Conservation (phyloP, 2,888 invertebrate genomes). For the Dasypogon diadema region DNA sequence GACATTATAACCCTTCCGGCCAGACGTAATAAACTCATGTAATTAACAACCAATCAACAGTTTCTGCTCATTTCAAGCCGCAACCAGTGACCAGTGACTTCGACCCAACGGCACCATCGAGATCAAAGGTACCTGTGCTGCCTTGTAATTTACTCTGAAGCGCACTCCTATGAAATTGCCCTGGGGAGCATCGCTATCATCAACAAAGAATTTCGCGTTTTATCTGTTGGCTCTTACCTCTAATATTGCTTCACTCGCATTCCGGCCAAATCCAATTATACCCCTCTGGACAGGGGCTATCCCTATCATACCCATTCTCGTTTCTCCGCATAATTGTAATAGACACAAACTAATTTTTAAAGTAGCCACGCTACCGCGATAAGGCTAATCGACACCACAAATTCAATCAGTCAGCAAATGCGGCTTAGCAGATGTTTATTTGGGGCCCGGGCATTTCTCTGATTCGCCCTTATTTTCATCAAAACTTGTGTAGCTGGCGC, state of each 20-base stretch:
- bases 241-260: conserved; percentile 7
- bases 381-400: conserved; percentile 20
- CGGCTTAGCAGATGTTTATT: conserved; percentile 32
- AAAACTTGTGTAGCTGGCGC: neutral
- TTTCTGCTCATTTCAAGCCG: neutral
- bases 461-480: conserved; percentile 12
- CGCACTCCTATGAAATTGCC: conserved; percentile 40
- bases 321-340: conserved; percentile 31
- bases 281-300: conserved; percentile 6
- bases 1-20: conserved; percentile 25
- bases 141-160: conserved; percentile 33
- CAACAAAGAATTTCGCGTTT: conserved; percentile 3
- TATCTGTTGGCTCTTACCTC: conserved; percentile 12
- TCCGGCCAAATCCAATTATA: conserved; percentile 23
- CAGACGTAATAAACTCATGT: conserved; percentile 40
- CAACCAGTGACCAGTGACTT: neutral
- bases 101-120: conserved; percentile 10
- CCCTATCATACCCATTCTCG: no score
- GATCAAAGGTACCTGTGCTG: conserved; percentile 31
- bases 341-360: conserved; percentile 36
- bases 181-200: conserved; percentile 35
- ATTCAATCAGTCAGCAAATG: conserved; percentile 8
- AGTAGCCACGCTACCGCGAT: conserved; percentile 26
- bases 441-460: conserved; percentile 21
- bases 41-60: conserved; percentile 49